phyloP scores from a whole-genome alignment of 2,113 vertebrate species.

The Dermatemys mawii region DNA sequence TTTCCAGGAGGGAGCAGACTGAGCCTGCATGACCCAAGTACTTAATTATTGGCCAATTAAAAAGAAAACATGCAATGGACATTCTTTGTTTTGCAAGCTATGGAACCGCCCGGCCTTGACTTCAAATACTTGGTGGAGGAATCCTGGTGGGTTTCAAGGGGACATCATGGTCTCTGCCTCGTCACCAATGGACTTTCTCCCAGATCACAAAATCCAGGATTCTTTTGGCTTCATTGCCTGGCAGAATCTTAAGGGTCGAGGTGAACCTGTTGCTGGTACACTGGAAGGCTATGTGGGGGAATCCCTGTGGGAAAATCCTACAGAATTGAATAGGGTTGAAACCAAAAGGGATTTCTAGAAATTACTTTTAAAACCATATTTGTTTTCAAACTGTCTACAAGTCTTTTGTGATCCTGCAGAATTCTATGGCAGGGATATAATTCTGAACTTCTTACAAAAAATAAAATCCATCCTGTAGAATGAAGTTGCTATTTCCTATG shows the following conservation, averaged over 20 bases:
- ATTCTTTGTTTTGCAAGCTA: background rate
- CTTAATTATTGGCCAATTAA: rapidly evolving
- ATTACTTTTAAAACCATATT: background rate
- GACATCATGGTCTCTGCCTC: background rate
- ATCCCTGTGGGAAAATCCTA: background rate
- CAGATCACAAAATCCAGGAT: background rate
- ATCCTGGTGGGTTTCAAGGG: background rate
- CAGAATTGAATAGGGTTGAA: background rate
- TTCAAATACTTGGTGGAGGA: background rate
- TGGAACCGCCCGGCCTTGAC: background rate
- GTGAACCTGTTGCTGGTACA: background rate
- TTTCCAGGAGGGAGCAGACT: constrained; percentile 30
- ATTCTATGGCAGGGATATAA: background rate
- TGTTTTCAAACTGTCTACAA: background rate
- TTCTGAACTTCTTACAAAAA: too few relatives aligned
- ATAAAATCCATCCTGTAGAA: too few relatives aligned
- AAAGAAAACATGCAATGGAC: background rate
- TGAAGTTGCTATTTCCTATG: background rate
- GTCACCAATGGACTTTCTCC: background rate
- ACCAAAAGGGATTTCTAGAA: background rate
- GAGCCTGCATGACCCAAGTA: background rate
- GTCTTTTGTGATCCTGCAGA: background rate
- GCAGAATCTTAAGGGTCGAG: background rate
- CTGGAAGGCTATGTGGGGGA: background rate
- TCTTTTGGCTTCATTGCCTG: background rate